Conservation (phyloP, 1,140 invertebrate genomes). For the Drosophila micromelanica region DNA sequence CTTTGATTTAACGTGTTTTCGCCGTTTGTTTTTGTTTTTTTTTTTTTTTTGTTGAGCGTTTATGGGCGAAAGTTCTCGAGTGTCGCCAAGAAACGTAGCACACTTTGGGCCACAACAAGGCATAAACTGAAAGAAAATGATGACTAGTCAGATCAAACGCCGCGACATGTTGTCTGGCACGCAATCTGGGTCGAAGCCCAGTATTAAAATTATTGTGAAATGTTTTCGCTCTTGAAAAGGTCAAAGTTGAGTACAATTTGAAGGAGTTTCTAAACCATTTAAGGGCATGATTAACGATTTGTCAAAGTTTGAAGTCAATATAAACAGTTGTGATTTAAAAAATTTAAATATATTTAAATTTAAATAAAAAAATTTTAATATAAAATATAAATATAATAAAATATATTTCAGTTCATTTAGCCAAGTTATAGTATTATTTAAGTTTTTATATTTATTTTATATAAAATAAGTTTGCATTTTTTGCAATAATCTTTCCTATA, state of each 20-base stretch:
- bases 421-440: too few species aligned
- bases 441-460: too few species aligned
- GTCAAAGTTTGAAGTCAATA: too few species aligned
- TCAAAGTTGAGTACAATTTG: slow-evolving; percentile 51
- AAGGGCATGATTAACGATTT: background rate
- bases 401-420: too few species aligned
- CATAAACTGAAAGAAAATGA: slow-evolving; percentile 25
- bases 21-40: background rate
- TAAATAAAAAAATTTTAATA: too few species aligned
- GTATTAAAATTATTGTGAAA: slow-evolving; percentile 20
- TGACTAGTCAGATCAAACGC: slow-evolving; percentile 37
- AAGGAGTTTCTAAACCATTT: background rate
- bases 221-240: slow-evolving; percentile 52
- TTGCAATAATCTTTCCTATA: too few species aligned
- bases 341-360: too few species aligned
- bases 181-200: slow-evolving; percentile 42
- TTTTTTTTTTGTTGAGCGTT: slow-evolving; percentile 12
- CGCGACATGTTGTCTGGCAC: slow-evolving; percentile 68
- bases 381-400: too few species aligned
- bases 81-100: slow-evolving; percentile 17
- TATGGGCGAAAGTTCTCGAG: slow-evolving; percentile 37
- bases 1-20: slow-evolving; percentile 40
- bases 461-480: too few species aligned
- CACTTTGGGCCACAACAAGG: slow-evolving; percentile 20
- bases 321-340: too few species aligned